Evolutionary conservation across 2,113 vertebrate species (phyloP), one percentile per base, ranked within the genome.

Genomic region (Spea bombifrons): DNA sequence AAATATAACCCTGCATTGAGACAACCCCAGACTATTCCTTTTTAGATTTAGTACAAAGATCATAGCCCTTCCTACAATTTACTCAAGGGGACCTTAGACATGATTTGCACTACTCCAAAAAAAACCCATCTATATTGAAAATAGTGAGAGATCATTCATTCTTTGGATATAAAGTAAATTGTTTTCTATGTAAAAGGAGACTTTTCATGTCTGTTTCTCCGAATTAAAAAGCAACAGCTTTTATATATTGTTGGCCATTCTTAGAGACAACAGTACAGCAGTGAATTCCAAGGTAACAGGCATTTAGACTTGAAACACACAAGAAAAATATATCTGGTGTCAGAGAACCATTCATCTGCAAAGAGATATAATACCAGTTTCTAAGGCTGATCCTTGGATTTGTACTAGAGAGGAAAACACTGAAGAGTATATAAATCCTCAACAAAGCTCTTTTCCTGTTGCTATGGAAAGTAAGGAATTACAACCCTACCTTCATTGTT

Each of bases 301-400:
- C 78, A 80, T 80, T 73, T 80, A 65, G 73, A 80, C 71, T 80
- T 80, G 78, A 80, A 68, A 67, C 78, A 74, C 64, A 65, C 78
- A 74, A 74, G 71, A 74, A 80, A 80, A 80, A 80, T 80, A 80
- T 74, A 80, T 80, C 78, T 73, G 46, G 65, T 80, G 78, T 80
- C 78, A 80, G 64, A 74, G 68, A 80, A 80, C 71, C 78, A 74
- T 80, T 74, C 78, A 80, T 80, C 78, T 80, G 78, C 64, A 80
- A 73, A 74, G 71, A 73, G 78, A 80, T 80, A 80, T 80, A 80
- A 80, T 74, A 68, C 78, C 71, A 80, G 71, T 73, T 73, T 80
- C 78, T 80, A 80, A 80, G 78, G 68, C 78, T 80, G 78, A 80
- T 80, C 78, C 78, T 80, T 74, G 71, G 71, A 80, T 80, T 80